Evolutionary conservation across 1,140 invertebrate genomes (phyloP), one percentile per base, ranked within the genome.

Genomic region (Bombus pyrosoma): DNA sequence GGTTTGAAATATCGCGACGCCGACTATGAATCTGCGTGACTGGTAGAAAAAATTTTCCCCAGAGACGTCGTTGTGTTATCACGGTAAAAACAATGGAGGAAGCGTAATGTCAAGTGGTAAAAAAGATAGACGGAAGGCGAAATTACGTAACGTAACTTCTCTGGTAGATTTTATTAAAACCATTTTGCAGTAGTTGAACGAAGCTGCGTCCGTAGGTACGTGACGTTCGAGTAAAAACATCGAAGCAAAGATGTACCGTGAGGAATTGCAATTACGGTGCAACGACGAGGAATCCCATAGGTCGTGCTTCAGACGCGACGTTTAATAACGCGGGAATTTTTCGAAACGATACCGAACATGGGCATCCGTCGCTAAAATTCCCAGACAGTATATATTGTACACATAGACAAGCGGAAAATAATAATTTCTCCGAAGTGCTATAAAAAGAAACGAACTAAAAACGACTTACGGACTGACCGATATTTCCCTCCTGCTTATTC

Each of bases 321-420:
- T 85, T 85, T 84, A 79, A 84, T 79, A 62, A 59, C 68, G 34
- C 62, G n/a, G 47, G 39, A 47, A 77, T 41, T 89, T 80, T 59
- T 78, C 64, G 73, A 53, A 73, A 81, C 59, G 41, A 86, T 81
- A 39, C 13, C 62, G 34, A 62, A 25, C 9, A 13, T 0, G 13
- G 0, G 22, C 6, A 0, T 5, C 12, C 8, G 12, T 22, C 15
- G 43, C 37, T 41, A 53, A 62, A 84, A 72, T 79, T 62, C 68
- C 28, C 34, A 34, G n/a, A 41, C 32, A 37, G 3, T n/a, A n/a
- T 62, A 18, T 39, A n/a, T n/a, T 22, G 22, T n/a, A n/a, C 5
- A 18, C 32, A 37, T n/a, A 72, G 62, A 59, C 66, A 43, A 79
- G 25, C 68, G 39, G 76, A 79, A 79, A 47, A 79, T 79, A 72